A percentile compares a stretch with the other conserved stretches of the same genome.
These are phyloP conservation scores for Phrynocephalus forsythii DNA, from an alignment of 2,797 vertebrate genomes.

Conservation along the genomic window DNA sequence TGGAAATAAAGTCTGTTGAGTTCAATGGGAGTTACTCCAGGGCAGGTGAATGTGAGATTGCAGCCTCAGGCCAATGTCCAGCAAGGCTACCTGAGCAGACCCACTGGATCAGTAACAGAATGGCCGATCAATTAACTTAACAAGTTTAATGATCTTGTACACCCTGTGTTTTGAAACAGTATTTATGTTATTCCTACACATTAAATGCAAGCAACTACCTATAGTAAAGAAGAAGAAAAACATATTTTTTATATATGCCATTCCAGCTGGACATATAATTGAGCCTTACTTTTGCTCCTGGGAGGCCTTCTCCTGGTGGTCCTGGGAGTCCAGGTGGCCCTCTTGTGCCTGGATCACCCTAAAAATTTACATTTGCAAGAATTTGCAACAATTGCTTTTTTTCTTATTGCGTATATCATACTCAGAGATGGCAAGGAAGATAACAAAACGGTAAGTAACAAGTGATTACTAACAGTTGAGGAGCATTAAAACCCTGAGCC, in stretches of 20 bases:
- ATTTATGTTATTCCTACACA: background rate
- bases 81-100: too few relatives aligned
- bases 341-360: conserved; percentile 90
- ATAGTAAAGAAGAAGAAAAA: background rate
- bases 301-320: conserved; percentile 87
- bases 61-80: background rate
- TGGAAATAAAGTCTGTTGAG: background rate
- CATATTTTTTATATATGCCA: background rate
- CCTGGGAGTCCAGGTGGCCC: conserved; percentile 86
- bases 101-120: too few relatives aligned
- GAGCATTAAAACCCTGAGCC: background rate
- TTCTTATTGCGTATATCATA: conserved; percentile 26
- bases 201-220: background rate
- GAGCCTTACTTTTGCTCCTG: conserved; percentile 86
- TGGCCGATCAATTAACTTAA: too few relatives aligned
- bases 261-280: conserved; percentile 23
- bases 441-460: background rate
- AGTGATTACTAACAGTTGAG: background rate
- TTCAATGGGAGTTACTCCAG: background rate
- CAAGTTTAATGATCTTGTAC: too few relatives aligned
- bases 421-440: background rate
- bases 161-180: too few relatives aligned
- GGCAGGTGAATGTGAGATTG: background rate
- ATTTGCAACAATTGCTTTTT: conserved; percentile 33
- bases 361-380: conserved; percentile 60